Base-by-base conservation (phyloP, 1,140 invertebrate species). In the Ruditapes philippinarum region DNA sequence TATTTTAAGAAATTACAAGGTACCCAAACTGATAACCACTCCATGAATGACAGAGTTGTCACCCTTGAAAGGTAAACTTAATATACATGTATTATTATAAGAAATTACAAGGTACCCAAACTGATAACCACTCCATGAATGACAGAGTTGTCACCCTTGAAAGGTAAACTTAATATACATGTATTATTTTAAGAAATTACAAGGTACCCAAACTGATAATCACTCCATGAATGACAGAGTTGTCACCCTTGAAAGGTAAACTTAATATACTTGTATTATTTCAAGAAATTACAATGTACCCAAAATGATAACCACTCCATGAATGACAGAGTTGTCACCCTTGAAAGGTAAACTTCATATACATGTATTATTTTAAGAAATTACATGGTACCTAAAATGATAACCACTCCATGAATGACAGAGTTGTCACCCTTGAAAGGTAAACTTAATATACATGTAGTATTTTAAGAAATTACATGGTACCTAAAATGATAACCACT, bases 1-100 rank as follows among this genome's bases (percentile, higher is more conserved):
- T 45, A n/a, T n/a, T n/a, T n/a, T n/a, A n/a, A 90, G 31, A 94
- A 92, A 86, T 92, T 74, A 49, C 92, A 92, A 40, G 90, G 90
- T 14, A 81, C 91, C 0, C 92, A 94, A 79, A 68, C 85, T 31
- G 85, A 88, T 36, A 88, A 88, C 33, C 74, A 79, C 51, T 88
- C 85, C n/a, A 88, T 88, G 76, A 65, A 73, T 70, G 85, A 88
- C 28, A 28, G 85, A 25, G 51, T 79, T 25, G 12, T n/a, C 38
- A 80, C 85, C 28, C 3, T 80, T 31, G 85, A 88, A 38, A 88
- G 85, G 85, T 78, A 86, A 36, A 9, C 1, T 33, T 57, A 57
- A 28, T 11, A 57, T 57, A 62, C 57, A 62, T 4, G 42, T 45
- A 45, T 45, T 45, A n/a, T n/a, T n/a, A n/a, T n/a, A n/a, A 90